phyloP scores from a whole-genome alignment of 2,888 invertebrate species.

The Apamea monoglypha region DNA sequence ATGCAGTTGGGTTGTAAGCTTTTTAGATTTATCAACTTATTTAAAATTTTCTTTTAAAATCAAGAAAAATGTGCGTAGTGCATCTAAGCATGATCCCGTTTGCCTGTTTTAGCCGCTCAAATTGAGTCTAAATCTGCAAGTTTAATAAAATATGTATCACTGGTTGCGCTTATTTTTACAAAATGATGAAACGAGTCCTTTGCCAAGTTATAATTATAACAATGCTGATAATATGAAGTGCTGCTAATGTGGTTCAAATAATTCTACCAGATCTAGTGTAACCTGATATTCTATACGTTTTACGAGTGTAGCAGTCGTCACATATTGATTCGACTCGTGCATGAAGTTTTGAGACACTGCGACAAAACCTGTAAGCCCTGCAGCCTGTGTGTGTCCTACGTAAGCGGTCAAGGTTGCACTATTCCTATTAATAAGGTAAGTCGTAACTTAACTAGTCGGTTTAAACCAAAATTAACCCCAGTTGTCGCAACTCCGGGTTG shows the following conservation, averaged over 20 bases:
- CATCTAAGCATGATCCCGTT: background rate
- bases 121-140: background rate
- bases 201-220: background rate
- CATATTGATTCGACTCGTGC: background rate
- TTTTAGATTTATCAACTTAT: conserved; percentile 7
- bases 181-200: background rate
- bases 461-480: background rate
- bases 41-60: background rate
- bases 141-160: background rate
- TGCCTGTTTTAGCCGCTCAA: background rate
- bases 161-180: background rate
- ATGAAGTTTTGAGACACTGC: background rate
- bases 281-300: background rate
- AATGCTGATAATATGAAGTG: background rate
- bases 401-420: background rate
- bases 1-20: conserved; percentile 15
- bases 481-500: background rate
- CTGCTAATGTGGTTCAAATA: background rate
- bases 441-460: background rate
- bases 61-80: background rate
- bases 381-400: background rate
- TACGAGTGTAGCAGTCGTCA: background rate
- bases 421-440: too few species aligned
- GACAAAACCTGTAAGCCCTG: background rate
- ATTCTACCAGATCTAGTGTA: background rate